phyloP scores from a whole-genome alignment of 2,888 invertebrate species.

The Euphydryas editha region DNA sequence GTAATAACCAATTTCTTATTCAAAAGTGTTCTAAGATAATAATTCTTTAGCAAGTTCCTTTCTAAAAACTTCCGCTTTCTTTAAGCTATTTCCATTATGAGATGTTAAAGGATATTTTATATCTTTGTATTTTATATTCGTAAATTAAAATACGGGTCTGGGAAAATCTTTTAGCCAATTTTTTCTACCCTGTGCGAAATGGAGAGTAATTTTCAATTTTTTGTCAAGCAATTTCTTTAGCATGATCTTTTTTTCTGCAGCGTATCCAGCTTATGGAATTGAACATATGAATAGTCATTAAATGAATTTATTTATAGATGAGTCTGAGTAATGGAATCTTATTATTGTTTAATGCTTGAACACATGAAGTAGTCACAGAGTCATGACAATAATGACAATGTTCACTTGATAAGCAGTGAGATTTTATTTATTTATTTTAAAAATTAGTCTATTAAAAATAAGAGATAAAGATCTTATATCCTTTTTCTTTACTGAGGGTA shows the following conservation, averaged over 20 bases:
- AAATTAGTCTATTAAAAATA: no score
- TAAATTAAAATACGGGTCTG: no score
- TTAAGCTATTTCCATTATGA: neutral
- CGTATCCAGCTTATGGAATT: no score
- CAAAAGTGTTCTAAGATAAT: neutral
- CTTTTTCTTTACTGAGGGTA: no score
- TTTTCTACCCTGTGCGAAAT: neutral
- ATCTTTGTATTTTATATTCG: no score
- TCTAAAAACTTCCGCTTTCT: neutral
- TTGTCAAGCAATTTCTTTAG: no score
- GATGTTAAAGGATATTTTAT: constrained; percentile 1
- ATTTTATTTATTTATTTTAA: neutral
- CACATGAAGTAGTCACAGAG: constrained; percentile 30
- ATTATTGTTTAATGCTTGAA: no score
- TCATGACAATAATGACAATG: constrained; percentile 53
- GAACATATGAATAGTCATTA: no score
- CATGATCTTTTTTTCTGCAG: no score
- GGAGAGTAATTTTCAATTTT: neutral
- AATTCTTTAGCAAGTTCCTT: neutral
- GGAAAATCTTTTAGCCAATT: neutral
- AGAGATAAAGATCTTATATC: no score
- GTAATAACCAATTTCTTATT: neutral
- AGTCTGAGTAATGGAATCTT: no score
- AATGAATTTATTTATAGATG: no score
- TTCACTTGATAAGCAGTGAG: constrained; percentile 51